Evolutionary conservation across 2,888 invertebrate genomes (phyloP).

Genomic region (Caenorhabditis afra): DNA sequence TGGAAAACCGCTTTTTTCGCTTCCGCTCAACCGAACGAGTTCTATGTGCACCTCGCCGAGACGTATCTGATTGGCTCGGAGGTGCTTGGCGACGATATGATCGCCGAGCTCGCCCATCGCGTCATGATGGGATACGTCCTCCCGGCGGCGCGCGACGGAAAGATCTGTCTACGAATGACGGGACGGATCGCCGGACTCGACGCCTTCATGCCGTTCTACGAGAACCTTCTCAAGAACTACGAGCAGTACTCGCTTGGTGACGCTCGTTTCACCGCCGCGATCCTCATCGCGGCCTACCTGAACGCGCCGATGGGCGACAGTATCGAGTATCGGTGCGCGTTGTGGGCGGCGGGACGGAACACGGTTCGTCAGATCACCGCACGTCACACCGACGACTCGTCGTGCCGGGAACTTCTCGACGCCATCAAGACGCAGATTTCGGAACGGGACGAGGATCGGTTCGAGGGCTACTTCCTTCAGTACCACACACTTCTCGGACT

Average conservation of each 20-base stretch:
- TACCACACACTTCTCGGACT: slow-evolving; percentile 67
- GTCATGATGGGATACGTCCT: slow-evolving; percentile 67
- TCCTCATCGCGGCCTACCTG: slow-evolving; percentile 64
- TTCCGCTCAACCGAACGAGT: slow-evolving; percentile 67
- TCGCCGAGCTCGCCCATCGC: slow-evolving; percentile 51
- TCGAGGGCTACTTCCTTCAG: slow-evolving; percentile 67
- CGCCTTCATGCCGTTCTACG: slow-evolving; percentile 78
- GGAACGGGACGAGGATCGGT: slow-evolving; percentile 47
- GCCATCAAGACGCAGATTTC: slow-evolving; percentile 48
- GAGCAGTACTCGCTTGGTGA: slow-evolving; percentile 72
- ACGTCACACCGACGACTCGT: slow-evolving; percentile 11
- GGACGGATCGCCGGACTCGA: slow-evolving; percentile 73
- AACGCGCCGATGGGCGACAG: slow-evolving; percentile 63
- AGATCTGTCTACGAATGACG: slow-evolving; percentile 65
- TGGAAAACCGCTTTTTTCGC: slow-evolving; percentile 67
- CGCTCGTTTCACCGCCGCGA: slow-evolving; percentile 59
- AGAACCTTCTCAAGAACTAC: slow-evolving; percentile 71
- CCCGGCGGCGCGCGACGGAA: slow-evolving; percentile 53
- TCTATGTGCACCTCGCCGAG: slow-evolving; percentile 64
- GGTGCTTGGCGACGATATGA: slow-evolving; percentile 67
- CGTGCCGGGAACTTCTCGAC: slow-evolving; percentile 48
- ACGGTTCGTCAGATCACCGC: slow-evolving; percentile 72
- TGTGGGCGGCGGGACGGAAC: slow-evolving; percentile 70
- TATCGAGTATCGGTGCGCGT: slow-evolving; percentile 59
- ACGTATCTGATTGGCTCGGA: slow-evolving; percentile 58